These are phyloP conservation scores for Trimorus sp. DNA, from an alignment of 2,888 invertebrate genomes.

Conservation along the genomic window DNA sequence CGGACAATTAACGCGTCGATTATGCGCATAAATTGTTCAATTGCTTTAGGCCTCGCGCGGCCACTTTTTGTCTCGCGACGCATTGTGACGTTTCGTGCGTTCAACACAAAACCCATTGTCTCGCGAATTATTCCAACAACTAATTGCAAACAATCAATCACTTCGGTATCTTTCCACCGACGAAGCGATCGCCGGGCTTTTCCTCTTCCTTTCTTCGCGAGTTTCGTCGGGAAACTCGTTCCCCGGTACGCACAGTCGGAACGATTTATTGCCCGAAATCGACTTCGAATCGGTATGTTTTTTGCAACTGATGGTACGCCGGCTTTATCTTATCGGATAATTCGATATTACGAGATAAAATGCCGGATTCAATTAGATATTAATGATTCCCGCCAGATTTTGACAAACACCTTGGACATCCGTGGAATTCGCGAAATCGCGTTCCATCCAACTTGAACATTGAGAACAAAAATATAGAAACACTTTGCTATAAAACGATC, in stretches of 20 bases:
- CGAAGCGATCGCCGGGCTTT: too few species aligned
- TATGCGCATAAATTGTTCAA: conserved; percentile 31
- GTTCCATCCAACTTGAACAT: neutral
- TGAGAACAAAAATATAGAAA: neutral
- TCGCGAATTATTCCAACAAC: too few species aligned
- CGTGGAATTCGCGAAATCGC: conserved; percentile 13
- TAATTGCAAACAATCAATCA: too few species aligned
- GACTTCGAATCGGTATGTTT: conserved; percentile 9
- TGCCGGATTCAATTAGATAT: conserved; percentile 53
- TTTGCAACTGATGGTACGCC: conserved; percentile 21
- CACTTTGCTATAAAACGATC: too few species aligned
- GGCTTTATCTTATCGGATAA: conserved; percentile 44
- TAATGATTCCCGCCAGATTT: conserved; percentile 36
- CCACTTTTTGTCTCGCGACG: too few species aligned
- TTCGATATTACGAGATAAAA: conserved; percentile 41
- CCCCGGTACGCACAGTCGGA: too few species aligned
- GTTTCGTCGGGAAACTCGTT: too few species aligned
- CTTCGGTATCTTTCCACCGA: too few species aligned
- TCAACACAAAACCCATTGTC: neutral
- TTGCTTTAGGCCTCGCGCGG: conserved; percentile 3
- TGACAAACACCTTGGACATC: conserved; percentile 1
- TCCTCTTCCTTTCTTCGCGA: too few species aligned
- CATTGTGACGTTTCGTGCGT: neutral
- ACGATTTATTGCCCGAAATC: conserved; percentile 20
- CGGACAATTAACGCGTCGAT: too few species aligned